phyloP scores from a whole-genome alignment of 2,113 vertebrate species.

The Eupsittula cactorum region DNA sequence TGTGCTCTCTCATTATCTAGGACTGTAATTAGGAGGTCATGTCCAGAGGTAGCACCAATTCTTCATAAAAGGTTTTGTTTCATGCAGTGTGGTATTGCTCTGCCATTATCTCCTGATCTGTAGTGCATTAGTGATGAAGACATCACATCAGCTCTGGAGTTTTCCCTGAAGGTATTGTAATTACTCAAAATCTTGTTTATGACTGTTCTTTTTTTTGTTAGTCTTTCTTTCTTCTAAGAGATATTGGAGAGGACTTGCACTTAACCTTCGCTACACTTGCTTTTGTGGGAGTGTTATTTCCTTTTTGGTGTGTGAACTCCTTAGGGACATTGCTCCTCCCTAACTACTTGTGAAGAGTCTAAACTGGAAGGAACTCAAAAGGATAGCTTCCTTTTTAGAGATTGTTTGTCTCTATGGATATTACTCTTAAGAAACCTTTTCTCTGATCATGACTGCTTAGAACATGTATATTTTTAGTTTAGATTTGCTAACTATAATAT shows the following conservation, averaged over 20 bases:
- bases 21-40: neutral
- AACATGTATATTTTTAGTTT: constrained; percentile 8
- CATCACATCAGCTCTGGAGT: neutral
- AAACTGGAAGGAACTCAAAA: constrained; percentile 20
- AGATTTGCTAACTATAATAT: neutral
- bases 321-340: constrained; percentile 4
- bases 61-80: neutral
- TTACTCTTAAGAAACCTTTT: neutral
- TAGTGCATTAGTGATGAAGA: neutral
- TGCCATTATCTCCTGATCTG: neutral
- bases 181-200: neutral
- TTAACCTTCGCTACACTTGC: neutral
- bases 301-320: constrained; percentile 18
- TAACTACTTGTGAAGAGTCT: neutral
- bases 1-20: neutral
- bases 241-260: neutral
- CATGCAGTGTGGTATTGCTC: neutral
- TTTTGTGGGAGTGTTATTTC: constrained; percentile 19
- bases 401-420: neutral
- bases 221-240: neutral
- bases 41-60: neutral
- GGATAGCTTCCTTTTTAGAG: constrained; percentile 7
- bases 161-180: neutral
- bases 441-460: neutral
- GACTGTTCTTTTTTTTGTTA: neutral